These are phyloP conservation scores for Nannobrachium achirus DNA, from an alignment of 2,113 vertebrate genomes.

Conservation along the genomic window DNA sequence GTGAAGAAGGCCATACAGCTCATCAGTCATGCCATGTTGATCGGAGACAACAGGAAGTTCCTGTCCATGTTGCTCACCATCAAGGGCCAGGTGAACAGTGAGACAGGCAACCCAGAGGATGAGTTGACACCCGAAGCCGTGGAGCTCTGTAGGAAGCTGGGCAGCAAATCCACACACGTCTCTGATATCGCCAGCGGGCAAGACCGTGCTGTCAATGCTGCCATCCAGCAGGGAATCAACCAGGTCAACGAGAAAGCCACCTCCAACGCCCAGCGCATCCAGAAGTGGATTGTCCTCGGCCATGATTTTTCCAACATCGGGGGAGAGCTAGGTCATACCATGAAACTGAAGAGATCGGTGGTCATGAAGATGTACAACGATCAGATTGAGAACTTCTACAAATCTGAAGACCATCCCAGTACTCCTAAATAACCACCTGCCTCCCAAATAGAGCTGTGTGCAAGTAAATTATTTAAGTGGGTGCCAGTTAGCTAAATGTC, in stretches of 20 bases:
- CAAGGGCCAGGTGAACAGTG: constrained; percentile 82
- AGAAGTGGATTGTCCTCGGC: constrained; percentile 88
- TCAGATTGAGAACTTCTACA: constrained; percentile 85
- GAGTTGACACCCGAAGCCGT: constrained; percentile 79
- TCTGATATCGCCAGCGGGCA: constrained; percentile 78
- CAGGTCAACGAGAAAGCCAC: constrained; percentile 79
- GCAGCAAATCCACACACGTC: constrained; percentile 82
- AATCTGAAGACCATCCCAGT: constrained; percentile 41
- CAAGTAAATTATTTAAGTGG: no score
- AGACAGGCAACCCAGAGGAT: constrained; percentile 80
- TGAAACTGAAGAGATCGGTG: constrained; percentile 86
- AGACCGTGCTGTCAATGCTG: constrained; percentile 75
- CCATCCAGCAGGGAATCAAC: constrained; percentile 88
- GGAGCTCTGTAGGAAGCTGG: constrained; percentile 80
- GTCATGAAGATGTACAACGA: constrained; percentile 86
- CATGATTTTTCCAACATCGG: constrained; percentile 86
- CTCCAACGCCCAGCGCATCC: constrained; percentile 88
- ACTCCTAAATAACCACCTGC: no score
- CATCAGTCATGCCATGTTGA: constrained; percentile 90
- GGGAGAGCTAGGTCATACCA: constrained; percentile 93
- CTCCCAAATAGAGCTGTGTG: no score
- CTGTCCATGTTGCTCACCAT: constrained; percentile 89
- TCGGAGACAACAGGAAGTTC: constrained; percentile 92
- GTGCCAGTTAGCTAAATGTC: no score
- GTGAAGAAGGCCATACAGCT: constrained; percentile 88